A percentile compares a stretch with the other conserved stretches of the same genome.
Evolutionary conservation across 2,888 invertebrate species (phyloP).

Genomic region (Zele albiditarsus): DNA sequence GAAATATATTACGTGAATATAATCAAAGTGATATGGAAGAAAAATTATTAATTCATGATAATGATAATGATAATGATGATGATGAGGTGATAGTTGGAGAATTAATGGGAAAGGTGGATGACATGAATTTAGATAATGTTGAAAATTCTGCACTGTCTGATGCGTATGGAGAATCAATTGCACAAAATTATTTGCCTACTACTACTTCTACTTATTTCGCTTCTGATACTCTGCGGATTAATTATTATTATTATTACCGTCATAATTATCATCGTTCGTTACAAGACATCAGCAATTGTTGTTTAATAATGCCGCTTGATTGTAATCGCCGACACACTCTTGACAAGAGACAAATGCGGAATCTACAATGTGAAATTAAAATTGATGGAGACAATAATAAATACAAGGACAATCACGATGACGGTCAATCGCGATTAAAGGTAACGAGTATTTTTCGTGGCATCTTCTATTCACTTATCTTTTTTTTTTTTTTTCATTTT

Average conservation of each 20-base stretch:
- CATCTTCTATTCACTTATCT: background rate
- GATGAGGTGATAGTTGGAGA: slow-evolving; percentile 17
- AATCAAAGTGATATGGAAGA: slow-evolving; percentile 54
- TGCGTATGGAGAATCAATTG: slow-evolving; percentile 26
- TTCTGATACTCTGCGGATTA: background rate
- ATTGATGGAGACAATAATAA: slow-evolving; percentile 2
- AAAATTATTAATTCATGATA: slow-evolving; percentile 42
- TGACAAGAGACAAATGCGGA: slow-evolving; percentile 3
- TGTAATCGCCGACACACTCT: slow-evolving; percentile 14
- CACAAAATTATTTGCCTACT: slow-evolving; percentile 2
- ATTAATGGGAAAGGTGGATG: background rate
- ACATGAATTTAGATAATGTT: slow-evolving; percentile 30
- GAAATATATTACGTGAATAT: slow-evolving; percentile 50
- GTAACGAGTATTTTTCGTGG: slow-evolving; percentile 18
- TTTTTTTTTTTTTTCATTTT: background rate
- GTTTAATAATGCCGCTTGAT: slow-evolving; percentile 5
- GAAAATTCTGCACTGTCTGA: slow-evolving; percentile 34
- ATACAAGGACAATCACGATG: slow-evolving; percentile 12
- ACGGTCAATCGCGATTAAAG: slow-evolving; percentile 11
- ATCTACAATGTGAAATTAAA: background rate
- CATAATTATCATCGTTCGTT: slow-evolving; percentile 9
- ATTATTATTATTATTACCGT: background rate
- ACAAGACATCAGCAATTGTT: slow-evolving; percentile 1
- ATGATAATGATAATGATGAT: slow-evolving; percentile 18
- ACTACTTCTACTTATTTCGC: slow-evolving; percentile 7